Base-by-base conservation (phyloP, 2,888 invertebrate species). In the Metopia argyrocephala region DNA sequence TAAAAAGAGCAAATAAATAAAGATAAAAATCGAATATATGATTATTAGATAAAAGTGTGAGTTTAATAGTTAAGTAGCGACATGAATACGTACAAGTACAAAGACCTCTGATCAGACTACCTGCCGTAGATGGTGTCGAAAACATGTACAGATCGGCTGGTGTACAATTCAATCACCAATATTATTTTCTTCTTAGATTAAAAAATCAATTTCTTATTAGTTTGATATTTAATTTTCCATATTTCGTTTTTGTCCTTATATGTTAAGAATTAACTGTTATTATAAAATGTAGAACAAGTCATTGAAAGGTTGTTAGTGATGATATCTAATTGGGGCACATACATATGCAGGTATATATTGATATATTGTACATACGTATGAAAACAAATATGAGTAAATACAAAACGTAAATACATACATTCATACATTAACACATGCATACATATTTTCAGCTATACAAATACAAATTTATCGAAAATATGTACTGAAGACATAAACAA, bases 291-390 rank as follows among this genome's bases (percentile, higher is more conserved):
- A 61, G 6, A 21, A 48, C 28, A 12, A 5, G 6, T 15, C 18
- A 56, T 56, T 62, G 46, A 21, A 56, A 69, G 7, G 5, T 56
- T 48, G 56, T 69, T 62, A 64, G 68, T 38, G 3, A 62, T 76
- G 18, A 5, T 56, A 20, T 69, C 69, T 69, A 76, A 76, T 76
- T 76, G 59, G 59, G 59, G 27, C 18, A 38, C 61, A 52, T 48
- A 59, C 7, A 21, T 25, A 54, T 5, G 15, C n/a, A 56, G 25
- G 56, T 21, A n/a, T 46, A 23, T n/a, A 61, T 38, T 15, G 2
- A n/a, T 4, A 4, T 7, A 25, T 4, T 4, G 15, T 15, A 38
- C 3, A 2, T 1, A 12, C 15, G 38, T 15, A 38, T 38, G 38
- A 38, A 12, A 12, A 9, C 15, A 38, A 38, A 15, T 38, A 12